These are phyloP conservation scores for Pherbina coryleti DNA, from an alignment of 2,888 invertebrate genomes.

Conservation along the genomic window DNA sequence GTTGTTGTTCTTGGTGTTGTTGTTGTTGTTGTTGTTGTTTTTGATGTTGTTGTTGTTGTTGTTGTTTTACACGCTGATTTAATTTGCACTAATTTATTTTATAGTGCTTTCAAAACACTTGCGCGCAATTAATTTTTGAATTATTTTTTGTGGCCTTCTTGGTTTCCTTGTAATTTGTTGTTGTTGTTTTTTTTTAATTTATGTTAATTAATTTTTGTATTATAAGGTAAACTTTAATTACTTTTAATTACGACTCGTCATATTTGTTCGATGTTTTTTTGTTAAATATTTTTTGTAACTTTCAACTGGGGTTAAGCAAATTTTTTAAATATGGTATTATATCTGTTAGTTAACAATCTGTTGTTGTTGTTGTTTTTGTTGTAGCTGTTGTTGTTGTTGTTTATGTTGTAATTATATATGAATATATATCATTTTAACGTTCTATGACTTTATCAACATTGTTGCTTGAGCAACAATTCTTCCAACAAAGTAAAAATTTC, in stretches of 20 bases:
- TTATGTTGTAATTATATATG: neutral
- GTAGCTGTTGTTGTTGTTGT: conserved; percentile 10
- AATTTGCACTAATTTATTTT: conserved; percentile 15
- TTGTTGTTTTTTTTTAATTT: conserved; percentile 19
- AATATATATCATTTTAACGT: conserved; percentile 10
- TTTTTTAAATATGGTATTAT: neutral
- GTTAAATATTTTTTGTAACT: neutral
- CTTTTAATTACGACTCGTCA: conserved; percentile 19
- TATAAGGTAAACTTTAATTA: conserved; percentile 24
- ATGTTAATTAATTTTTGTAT: conserved; percentile 25
- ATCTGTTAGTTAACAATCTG: conserved; percentile 14
- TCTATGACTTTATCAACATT: conserved; percentile 8
- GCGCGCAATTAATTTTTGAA: conserved; percentile 34
- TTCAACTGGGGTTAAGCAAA: neutral
- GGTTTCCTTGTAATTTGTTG: neutral
- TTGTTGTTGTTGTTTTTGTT: neutral
- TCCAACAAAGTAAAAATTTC: no score
- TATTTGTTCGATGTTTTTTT: conserved; percentile 25
- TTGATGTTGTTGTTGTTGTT: neutral
- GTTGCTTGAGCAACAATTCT: neutral
- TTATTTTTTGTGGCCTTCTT: conserved; percentile 5
- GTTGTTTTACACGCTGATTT: neutral
- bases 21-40: no score
- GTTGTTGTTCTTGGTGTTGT: neutral
- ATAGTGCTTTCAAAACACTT: conserved; percentile 31